phyloP scores from a whole-genome alignment of 2,113 vertebrate genomes.

The Pterocles gutturalis region DNA sequence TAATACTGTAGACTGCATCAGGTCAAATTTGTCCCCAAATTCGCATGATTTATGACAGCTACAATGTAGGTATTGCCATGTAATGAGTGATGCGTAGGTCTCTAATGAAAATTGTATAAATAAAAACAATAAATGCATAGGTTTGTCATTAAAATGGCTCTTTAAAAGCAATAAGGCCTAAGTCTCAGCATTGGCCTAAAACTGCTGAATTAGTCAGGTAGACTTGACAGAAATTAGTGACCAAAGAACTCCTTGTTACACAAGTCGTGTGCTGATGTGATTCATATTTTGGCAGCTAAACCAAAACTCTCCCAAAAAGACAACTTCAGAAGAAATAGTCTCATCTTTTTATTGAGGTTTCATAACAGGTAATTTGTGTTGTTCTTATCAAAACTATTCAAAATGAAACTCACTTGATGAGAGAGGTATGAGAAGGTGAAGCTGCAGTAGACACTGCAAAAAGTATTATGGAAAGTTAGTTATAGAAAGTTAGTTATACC shows the following conservation, averaged over 20 bases:
- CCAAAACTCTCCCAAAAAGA: neutral
- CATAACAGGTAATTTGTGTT: neutral
- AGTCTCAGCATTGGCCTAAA: neutral
- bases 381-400: neutral
- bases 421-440: neutral
- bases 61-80: neutral
- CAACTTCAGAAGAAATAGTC: neutral
- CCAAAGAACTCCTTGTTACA: neutral
- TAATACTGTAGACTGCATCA: neutral
- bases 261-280: accelerated
- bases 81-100: neutral
- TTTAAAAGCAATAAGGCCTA: neutral
- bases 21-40: neutral
- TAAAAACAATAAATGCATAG: neutral
- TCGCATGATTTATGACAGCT: neutral
- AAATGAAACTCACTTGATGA: neutral
- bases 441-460: neutral
- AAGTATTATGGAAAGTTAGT: neutral
- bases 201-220: neutral
- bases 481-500: neutral
- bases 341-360: neutral
- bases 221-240: neutral
- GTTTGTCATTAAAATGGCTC: neutral
- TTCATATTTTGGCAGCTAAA: neutral
- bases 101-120: neutral